phyloP scores from a whole-genome alignment of 2,888 invertebrate species.

The Sicus ferrugineus region DNA sequence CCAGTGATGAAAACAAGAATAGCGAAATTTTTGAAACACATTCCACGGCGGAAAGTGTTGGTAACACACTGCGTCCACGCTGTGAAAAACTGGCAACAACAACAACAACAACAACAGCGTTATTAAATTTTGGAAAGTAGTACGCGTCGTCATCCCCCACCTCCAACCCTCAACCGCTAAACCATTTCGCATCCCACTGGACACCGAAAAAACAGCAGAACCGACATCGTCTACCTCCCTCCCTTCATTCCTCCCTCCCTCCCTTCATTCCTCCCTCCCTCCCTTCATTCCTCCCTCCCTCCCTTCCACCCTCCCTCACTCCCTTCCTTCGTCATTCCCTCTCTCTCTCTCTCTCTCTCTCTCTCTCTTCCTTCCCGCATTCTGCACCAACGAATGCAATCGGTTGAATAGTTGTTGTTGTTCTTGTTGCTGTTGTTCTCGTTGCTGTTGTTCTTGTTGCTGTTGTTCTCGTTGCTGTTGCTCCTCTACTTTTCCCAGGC shows the following conservation, averaged over 20 bases:
- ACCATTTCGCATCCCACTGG: neutral
- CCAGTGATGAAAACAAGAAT: constrained; percentile 4
- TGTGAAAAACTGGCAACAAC: constrained; percentile 25
- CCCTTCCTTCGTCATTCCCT: too few species aligned
- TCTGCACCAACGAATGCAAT: constrained; percentile 34
- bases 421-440: too few species aligned
- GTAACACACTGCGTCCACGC: constrained; percentile 5
- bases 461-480: constrained; percentile 10
- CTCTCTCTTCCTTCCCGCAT: neutral
- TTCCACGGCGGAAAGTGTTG: neutral
- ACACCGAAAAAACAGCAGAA: neutral
- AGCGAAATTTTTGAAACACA: neutral
- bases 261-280: neutral
- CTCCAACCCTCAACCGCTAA: neutral
- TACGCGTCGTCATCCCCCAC: neutral
- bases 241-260: neutral
- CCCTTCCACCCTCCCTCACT: too few species aligned
- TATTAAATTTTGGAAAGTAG: neutral
- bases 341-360: constrained; percentile 1
- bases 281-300: neutral
- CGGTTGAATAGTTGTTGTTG: constrained; percentile 30
- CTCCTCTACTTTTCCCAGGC: neutral
- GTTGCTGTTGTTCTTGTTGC: too few species aligned
- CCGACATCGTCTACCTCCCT: neutral
- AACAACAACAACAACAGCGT: constrained; percentile 24